phyloP scores from a whole-genome alignment of 2,888 invertebrate genomes.

The Sarcophaga variegata region DNA sequence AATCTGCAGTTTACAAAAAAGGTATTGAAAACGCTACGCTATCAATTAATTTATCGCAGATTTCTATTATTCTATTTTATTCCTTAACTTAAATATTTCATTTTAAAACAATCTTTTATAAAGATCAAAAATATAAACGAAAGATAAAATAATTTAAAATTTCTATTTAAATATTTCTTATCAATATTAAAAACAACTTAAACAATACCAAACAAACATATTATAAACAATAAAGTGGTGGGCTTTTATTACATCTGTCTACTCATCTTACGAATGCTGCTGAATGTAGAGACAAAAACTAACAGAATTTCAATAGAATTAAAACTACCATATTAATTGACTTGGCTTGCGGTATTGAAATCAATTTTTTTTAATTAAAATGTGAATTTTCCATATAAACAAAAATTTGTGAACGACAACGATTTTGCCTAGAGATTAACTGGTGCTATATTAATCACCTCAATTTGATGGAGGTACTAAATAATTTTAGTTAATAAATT shows the following conservation, averaged over 20 bases:
- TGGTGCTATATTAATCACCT: no score
- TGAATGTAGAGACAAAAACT: background rate
- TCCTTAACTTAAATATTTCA: slow-evolving; percentile 8
- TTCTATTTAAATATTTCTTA: background rate
- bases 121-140: background rate
- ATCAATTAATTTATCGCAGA: slow-evolving; percentile 30
- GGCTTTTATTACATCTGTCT: slow-evolving; percentile 46
- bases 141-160: background rate
- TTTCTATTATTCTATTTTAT: background rate
- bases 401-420: no score
- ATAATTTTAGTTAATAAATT: no score
- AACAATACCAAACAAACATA: slow-evolving; percentile 27
- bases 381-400: no score
- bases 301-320: slow-evolving; percentile 27
- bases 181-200: background rate
- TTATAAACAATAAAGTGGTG: slow-evolving; percentile 48
- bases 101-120: no score
- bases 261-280: slow-evolving; percentile 25
- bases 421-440: no score
- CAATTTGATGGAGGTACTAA: no score
- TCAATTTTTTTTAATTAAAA: no score
- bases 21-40: slow-evolving; percentile 29
- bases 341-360: background rate
- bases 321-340: slow-evolving; percentile 1
- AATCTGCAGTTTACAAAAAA: slow-evolving; percentile 10